phyloP scores from a whole-genome alignment of 1,140 invertebrate species.

The Bombus pascuorum region DNA sequence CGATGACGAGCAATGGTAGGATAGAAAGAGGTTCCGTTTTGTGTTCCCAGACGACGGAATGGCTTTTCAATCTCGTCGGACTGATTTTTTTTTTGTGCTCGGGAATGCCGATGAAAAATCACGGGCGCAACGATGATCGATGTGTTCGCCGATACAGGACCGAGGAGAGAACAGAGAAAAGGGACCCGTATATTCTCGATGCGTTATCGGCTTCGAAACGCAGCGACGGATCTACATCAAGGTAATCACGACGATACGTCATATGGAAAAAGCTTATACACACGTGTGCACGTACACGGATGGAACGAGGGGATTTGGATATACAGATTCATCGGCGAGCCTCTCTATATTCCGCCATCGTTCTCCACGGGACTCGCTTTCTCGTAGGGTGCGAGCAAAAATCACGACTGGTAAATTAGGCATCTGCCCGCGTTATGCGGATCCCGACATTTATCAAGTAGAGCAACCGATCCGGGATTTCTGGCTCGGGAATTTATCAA shows the following conservation, averaged over 20 bases:
- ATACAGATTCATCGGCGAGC: slow-evolving; percentile 57
- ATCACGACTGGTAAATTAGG: slow-evolving; percentile 72
- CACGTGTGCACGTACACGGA: slow-evolving; percentile 2
- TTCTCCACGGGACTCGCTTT: slow-evolving; percentile 29
- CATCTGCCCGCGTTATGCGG: slow-evolving; percentile 52
- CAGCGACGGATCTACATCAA: slow-evolving; percentile 67
- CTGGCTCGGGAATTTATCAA: background rate
- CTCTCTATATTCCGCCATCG: slow-evolving; percentile 51
- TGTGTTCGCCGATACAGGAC: slow-evolving; percentile 53
- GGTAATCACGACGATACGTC: slow-evolving; percentile 67
- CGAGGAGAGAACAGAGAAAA: slow-evolving; percentile 49
- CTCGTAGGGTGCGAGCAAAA: slow-evolving; percentile 57
- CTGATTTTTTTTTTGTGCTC: slow-evolving; percentile 13
- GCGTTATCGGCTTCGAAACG: slow-evolving; percentile 60
- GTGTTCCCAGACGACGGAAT: slow-evolving; percentile 59
- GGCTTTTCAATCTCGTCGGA: slow-evolving; percentile 64
- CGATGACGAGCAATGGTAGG: background rate
- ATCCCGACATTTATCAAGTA: slow-evolving; percentile 68
- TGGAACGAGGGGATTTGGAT: background rate
- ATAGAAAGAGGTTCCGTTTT: slow-evolving; percentile 45
- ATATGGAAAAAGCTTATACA: slow-evolving; percentile 60
- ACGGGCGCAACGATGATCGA: slow-evolving; percentile 66
- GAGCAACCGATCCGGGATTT: slow-evolving; percentile 2
- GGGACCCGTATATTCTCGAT: slow-evolving; percentile 48
- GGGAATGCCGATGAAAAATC: slow-evolving; percentile 64